Percentiles rank a stretch among this genome's conserved stretches.
Conservation (phyloP, 2,888 invertebrate genomes). For the Falcaria lacertinaria region DNA sequence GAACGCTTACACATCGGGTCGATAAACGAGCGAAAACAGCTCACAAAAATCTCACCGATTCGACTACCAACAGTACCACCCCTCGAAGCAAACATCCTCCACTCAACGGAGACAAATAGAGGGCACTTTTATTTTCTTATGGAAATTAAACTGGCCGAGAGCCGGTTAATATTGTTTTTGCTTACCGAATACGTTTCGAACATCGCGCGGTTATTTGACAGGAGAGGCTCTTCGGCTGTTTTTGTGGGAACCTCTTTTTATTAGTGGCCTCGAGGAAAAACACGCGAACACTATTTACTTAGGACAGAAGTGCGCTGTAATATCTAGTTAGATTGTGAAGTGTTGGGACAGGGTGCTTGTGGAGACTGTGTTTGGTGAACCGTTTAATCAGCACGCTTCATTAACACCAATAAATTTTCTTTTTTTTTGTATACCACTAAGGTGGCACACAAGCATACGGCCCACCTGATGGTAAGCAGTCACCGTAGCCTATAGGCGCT, state of each 20-base stretch:
- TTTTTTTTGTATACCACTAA: too few species aligned
- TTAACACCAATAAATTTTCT: too few species aligned
- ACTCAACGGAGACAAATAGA: constrained; percentile 22
- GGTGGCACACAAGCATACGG: too few species aligned
- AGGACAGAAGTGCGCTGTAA: background rate
- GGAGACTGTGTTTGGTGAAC: too few species aligned
- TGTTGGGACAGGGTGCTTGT: background rate
- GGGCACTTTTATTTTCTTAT: constrained; percentile 44
- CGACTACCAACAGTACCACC: constrained; percentile 3
- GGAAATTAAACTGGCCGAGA: constrained; percentile 35
- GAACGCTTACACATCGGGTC: too few species aligned
- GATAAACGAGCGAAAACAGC: too few species aligned
- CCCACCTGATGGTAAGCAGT: too few species aligned
- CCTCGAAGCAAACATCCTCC: constrained; percentile 10
- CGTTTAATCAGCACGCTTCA: too few species aligned
- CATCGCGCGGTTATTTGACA: constrained; percentile 35
- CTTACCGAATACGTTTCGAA: constrained; percentile 25
- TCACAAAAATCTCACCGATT: constrained; percentile 1
- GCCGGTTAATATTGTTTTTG: constrained; percentile 37
- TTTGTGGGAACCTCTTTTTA: background rate
- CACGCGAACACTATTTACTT: background rate
- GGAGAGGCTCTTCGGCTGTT: constrained; percentile 1
- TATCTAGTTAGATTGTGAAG: background rate
- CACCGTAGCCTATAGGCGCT: too few species aligned
- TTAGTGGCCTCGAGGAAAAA: background rate